A percentile compares a stretch with the other conserved stretches of the same genome.
Evolutionary conservation across 2,888 invertebrate genomes (phyloP).

Genomic region (Drosophila rellima): DNA sequence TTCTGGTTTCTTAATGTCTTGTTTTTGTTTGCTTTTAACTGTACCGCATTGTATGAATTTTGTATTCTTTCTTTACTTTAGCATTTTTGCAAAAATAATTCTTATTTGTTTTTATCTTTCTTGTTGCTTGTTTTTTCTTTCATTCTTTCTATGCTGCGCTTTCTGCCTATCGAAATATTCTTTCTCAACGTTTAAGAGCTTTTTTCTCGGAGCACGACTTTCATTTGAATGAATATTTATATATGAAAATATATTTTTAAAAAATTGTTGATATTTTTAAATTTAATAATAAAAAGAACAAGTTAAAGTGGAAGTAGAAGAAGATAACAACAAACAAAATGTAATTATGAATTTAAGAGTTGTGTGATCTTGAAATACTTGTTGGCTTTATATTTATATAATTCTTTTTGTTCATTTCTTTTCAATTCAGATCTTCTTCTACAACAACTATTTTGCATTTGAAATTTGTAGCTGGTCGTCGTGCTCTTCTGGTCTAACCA

Average conservation of each 20-base stretch:
- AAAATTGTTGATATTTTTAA: conserved; percentile 13
- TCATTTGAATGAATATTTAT: conserved; percentile 10
- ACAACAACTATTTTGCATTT: conserved; percentile 54
- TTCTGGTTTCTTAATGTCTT: conserved; percentile 21
- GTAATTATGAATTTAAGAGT: conserved; percentile 37
- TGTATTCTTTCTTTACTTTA: conserved; percentile 50
- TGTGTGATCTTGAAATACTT: conserved; percentile 49
- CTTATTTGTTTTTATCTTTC: conserved; percentile 32
- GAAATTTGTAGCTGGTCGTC: conserved; percentile 61
- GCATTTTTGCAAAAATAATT: conserved; percentile 57
- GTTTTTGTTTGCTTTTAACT: conserved; percentile 49
- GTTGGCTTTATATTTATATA: conserved; percentile 17
- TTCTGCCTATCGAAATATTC: conserved; percentile 51
- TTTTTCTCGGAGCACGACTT: conserved; percentile 83
- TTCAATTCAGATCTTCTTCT: conserved; percentile 36
- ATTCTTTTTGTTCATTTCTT: conserved; percentile 29
- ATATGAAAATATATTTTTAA: conserved; percentile 3
- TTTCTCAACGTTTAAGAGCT: conserved; percentile 77
- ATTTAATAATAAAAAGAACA: conserved; percentile 7
- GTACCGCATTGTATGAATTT: conserved; percentile 36
- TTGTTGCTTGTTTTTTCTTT: conserved; percentile 74
- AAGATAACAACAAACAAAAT: conserved; percentile 16
- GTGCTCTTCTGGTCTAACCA: conserved; percentile 58
- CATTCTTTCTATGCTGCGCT: conserved; percentile 39
- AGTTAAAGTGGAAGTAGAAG: conserved; percentile 17